phyloP scores from a whole-genome alignment of 2,797 vertebrate species.

The Capromys pilorides region DNA sequence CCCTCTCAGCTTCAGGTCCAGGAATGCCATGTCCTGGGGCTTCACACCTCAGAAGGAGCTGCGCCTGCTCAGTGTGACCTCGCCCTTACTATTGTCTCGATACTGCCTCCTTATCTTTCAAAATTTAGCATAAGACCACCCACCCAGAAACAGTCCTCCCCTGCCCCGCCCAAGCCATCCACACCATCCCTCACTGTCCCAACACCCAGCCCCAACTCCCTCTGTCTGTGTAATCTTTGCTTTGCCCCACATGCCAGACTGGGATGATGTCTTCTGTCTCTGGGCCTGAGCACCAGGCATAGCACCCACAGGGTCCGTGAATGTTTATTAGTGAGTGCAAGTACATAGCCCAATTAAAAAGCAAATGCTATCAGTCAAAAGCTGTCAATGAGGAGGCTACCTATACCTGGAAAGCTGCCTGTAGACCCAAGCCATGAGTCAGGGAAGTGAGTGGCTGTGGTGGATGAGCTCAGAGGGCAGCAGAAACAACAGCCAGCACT shows the following conservation, averaged over 20 bases:
- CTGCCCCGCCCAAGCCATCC: too few relatives aligned
- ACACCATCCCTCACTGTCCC: neutral
- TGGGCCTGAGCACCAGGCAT: neutral
- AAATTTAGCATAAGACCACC: neutral
- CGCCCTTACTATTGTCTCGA: neutral
- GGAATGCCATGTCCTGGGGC: too few relatives aligned
- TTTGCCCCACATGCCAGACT: neutral
- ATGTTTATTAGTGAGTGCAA: neutral
- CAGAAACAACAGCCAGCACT: neutral
- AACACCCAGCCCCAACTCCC: neutral
- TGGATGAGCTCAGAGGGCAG: neutral
- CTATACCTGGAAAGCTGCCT: neutral
- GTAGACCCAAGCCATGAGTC: neutral
- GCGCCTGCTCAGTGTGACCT: neutral
- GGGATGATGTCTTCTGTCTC: neutral
- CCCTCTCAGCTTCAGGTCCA: neutral
- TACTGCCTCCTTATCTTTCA: neutral
- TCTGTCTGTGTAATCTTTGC: neutral
- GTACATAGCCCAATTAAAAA: neutral
- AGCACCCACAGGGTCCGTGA: neutral
- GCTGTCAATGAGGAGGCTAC: neutral
- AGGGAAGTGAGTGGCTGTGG: neutral
- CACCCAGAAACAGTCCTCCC: neutral
- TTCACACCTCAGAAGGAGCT: neutral
- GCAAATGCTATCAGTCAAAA: neutral